Evolutionary conservation across 2,797 vertebrate genomes (phyloP), one percentile per base, ranked within the genome.

Genomic region (Sardinella longiceps): DNA sequence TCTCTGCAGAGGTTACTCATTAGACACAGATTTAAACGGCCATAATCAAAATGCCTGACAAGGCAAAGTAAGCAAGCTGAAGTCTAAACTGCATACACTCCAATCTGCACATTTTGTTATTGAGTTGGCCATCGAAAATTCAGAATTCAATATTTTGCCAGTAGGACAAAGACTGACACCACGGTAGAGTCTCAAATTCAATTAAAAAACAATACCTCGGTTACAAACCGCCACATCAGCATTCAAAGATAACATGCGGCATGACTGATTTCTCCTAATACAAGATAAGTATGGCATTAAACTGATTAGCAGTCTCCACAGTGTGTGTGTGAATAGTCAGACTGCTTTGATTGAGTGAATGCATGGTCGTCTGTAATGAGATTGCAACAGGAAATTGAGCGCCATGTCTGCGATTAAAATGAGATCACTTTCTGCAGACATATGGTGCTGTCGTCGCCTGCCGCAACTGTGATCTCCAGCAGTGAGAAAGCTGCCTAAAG

Each of bases 341-440:
- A 30, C 58, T 83, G 14, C 5, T 74, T 50, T 53, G 56, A 86
- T 20, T 33, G 39, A 28, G 50, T 37, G 46, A 39, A 81, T 74
- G 43, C 25, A 80, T 82, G 28, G 63, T 28, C 12, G 80, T 84
- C 80, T 81, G 45, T 81, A 82, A 85, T 88, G 84, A 83, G 51
- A 82, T 81, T 66, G 83, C 80, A 74, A 84, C 66, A 70, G 39
- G 77, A 82, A 39, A 83, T 74, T 60, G 48, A 20, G 80, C 80
- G 20, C 37, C 7, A 33, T 30, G 51, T 84, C 51, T 74, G 82
- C 86, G 28, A 51, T 80, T 74, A 70, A 50, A 80, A 83, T 80
- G 77, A 81, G 83, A 84, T 51, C 28, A 30, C 63, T 85, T 89
- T 86, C 45, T 82, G 53, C 63, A 56, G 43, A 82, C 86, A 88